These are phyloP conservation scores for Trachelus tabidus DNA, from an alignment of 2,888 invertebrate species.

Conservation along the genomic window DNA sequence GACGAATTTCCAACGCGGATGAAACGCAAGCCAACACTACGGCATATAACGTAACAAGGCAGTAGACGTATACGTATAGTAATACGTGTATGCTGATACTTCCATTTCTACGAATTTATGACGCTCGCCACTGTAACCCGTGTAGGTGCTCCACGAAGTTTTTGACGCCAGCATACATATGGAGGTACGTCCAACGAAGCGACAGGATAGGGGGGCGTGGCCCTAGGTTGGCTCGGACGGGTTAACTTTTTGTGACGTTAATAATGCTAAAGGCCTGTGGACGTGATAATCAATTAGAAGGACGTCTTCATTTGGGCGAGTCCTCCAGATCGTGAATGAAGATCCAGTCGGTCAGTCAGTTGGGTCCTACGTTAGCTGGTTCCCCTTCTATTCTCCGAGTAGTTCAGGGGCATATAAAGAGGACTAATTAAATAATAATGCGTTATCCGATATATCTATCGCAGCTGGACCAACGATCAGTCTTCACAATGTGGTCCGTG, in stretches of 20 bases:
- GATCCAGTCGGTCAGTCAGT: not conserved
- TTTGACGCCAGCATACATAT: not conserved
- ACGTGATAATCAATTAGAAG: slow-evolving; percentile 5
- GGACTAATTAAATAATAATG: slow-evolving; percentile 1
- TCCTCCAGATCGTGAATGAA: not conserved
- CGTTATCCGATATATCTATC: not conserved
- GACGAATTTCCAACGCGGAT: not conserved
- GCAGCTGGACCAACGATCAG: not conserved
- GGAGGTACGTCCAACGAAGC: not conserved
- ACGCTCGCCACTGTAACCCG: not conserved
- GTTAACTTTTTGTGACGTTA: slow-evolving; percentile 2
- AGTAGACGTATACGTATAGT: not conserved
- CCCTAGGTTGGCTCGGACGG: not conserved
- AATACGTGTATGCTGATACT: not conserved
- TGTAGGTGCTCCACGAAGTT: not conserved
- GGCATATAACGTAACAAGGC: not conserved
- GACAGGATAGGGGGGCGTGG: not conserved
- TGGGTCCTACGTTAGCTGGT: not conserved
- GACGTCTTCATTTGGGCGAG: not conserved
- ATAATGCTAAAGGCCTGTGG: not conserved
- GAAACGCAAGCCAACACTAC: not conserved
- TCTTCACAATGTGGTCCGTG: not conserved
- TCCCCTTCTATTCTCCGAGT: not conserved
- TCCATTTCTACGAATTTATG: too few species aligned
- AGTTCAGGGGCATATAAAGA: not conserved